A percentile compares a stretch with the other conserved stretches of the same genome.
phyloP scores from a whole-genome alignment of 2,113 vertebrate species.

The Proteles cristata region DNA sequence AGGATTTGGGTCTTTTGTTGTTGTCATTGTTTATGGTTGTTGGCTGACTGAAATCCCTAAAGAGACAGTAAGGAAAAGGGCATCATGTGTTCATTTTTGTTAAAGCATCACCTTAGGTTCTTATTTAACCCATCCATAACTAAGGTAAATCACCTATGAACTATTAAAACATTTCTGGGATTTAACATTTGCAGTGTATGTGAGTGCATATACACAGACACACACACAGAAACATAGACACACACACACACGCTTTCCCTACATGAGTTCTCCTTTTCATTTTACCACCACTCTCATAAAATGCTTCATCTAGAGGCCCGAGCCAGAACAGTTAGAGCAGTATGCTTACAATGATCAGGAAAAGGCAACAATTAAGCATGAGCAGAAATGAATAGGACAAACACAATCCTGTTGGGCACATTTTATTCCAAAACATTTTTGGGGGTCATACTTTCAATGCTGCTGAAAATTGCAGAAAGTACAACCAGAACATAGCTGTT shows the following conservation, averaged over 20 bases:
- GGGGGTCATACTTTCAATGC: constrained; percentile 38
- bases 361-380: not conserved
- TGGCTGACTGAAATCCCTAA: not conserved
- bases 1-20: not conserved
- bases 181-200: not conserved
- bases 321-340: not conserved
- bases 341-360: not conserved
- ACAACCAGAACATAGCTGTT: constrained; percentile 26
- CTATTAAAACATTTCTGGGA: not conserved
- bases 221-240: not conserved
- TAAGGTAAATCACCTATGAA: not conserved
- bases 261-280: not conserved
- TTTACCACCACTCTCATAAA: not conserved
- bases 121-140: not conserved
- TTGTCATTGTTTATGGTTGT: not conserved
- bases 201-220: not conserved
- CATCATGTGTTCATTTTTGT: not conserved
- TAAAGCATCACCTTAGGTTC: not conserved
- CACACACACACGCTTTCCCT: not conserved
- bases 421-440: constrained; percentile 53
- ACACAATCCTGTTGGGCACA: not conserved
- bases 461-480: not conserved
- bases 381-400: constrained; percentile 23
- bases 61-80: not conserved
- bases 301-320: not conserved